Conservation (phyloP, 2,797 vertebrate genomes). For the Benthosema pterotum region DNA sequence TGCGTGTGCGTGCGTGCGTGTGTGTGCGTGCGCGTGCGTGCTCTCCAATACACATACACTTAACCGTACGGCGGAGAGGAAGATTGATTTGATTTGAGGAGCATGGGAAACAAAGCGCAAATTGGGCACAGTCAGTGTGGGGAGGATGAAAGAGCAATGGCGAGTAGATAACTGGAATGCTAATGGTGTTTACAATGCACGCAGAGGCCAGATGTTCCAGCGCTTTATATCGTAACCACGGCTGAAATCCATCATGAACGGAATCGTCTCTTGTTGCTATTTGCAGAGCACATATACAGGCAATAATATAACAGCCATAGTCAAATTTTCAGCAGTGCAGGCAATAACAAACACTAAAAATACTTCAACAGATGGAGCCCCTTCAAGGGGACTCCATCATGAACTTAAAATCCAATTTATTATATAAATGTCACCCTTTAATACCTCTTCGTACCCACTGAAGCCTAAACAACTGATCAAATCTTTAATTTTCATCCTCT, state of each 20-base stretch:
- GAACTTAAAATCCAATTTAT: too few species aligned
- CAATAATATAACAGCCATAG: not conserved
- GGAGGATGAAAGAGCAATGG: not conserved
- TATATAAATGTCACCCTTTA: too few species aligned
- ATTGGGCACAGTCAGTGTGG: not conserved
- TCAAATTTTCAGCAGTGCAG: not conserved
- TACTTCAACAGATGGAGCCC: too few species aligned
- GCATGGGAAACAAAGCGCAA: conserved; percentile 9
- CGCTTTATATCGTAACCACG: not conserved
- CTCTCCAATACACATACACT: conserved; percentile 36
- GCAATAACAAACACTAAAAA: not conserved
- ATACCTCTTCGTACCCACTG: too few species aligned
- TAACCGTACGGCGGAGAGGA: conserved; percentile 26
- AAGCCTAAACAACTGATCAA: too few species aligned
- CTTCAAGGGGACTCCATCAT: too few species aligned
- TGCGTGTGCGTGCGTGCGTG: too few species aligned
- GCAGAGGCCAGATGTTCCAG: conserved; percentile 20
- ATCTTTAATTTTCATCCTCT: too few species aligned
- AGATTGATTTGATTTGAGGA: conserved; percentile 29
- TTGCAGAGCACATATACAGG: not conserved
- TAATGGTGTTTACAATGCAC: conserved; percentile 15
- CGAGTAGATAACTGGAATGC: conserved; percentile 8
- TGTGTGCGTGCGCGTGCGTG: too few species aligned
- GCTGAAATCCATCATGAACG: conserved; percentile 16
- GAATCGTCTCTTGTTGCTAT: conserved; percentile 12